Evolutionary conservation across 1,140 invertebrate species (phyloP).

Genomic region (Arion vulgaris): DNA sequence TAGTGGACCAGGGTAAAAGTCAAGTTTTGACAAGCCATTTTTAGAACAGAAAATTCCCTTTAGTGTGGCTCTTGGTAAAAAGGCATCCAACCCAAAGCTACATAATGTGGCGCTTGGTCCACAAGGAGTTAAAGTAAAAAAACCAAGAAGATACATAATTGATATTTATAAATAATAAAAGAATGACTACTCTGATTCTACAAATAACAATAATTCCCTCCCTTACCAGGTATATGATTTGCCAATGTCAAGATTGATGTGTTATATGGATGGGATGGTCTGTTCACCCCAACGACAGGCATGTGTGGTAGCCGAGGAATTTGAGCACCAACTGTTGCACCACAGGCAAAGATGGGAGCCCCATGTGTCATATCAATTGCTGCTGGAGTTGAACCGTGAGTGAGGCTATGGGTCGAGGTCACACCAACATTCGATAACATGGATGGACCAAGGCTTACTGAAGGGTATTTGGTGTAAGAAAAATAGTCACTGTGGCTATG

Average conservation of each 20-base stretch:
- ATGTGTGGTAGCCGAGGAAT: neutral
- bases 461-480: neutral
- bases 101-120: too few relatives aligned
- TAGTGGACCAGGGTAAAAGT: too few relatives aligned
- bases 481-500: neutral
- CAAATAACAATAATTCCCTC: constrained; percentile 26
- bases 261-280: constrained; percentile 7
- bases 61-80: too few relatives aligned
- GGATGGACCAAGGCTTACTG: constrained; percentile 20
- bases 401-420: neutral
- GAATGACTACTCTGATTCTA: neutral
- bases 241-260: constrained; percentile 25
- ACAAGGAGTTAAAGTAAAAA: too few relatives aligned
- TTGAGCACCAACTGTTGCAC: neutral
- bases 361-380: neutral
- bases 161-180: neutral
- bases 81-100: too few relatives aligned
- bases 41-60: too few relatives aligned
- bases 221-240: constrained; percentile 31
- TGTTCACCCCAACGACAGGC: neutral
- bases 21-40: too few relatives aligned
- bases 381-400: neutral
- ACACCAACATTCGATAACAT: constrained; percentile 4
- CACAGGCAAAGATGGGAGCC: constrained; percentile 22
- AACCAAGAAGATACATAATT: neutral